Base-by-base conservation (phyloP, 2,113 vertebrate genomes). In the Campylomormyrus tamandua region DNA sequence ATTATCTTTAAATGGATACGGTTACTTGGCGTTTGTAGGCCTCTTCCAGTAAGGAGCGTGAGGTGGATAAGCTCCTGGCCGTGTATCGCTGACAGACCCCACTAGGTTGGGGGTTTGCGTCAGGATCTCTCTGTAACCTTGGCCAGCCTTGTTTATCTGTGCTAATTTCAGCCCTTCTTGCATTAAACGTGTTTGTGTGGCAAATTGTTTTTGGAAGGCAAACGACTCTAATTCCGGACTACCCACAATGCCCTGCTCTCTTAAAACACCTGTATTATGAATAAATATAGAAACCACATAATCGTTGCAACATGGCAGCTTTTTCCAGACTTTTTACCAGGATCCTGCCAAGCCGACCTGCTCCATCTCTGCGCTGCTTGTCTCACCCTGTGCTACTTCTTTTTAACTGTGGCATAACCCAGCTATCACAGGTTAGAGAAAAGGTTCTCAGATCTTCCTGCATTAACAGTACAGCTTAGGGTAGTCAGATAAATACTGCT, bases 61-160 rank as follows among this genome's bases (percentile, higher is more conserved):
- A 83, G 31, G 15, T 3, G 83, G 91, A 58, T 4, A 11, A 46
- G 84, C 46, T 66, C 52, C 88, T 87, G 88, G 19, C 91, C 92
- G 89, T 93, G 91, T 92, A 94, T 93, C 91, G 92, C 83, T 62
- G 92, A 90, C 66, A 85, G 89, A 92, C 88, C 42, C 92, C 91
- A 92, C 91, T 91, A 5, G 35, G 80, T 9, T 49, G 77, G 70
- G 91, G 35, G n/a, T 21, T 24, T 62, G 83, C 91, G 88, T n/a
- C 88, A 87, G 84, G 87, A 86, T 93, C 83, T 74, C 91, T 88
- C 21, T 53, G 88, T 80, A 90, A 88, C 88, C 56, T 91, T 91
- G 90, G 90, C 90, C 83, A 70, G 52, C n/a, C 9, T 80, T 92
- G 92, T 93, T 93, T 92, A 92, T 83, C 58, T 91, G 31, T 17